Evolutionary conservation across 2,797 vertebrate genomes (phyloP), one percentile per base, ranked within the genome.

Genomic region (Euthynnus affinis): DNA sequence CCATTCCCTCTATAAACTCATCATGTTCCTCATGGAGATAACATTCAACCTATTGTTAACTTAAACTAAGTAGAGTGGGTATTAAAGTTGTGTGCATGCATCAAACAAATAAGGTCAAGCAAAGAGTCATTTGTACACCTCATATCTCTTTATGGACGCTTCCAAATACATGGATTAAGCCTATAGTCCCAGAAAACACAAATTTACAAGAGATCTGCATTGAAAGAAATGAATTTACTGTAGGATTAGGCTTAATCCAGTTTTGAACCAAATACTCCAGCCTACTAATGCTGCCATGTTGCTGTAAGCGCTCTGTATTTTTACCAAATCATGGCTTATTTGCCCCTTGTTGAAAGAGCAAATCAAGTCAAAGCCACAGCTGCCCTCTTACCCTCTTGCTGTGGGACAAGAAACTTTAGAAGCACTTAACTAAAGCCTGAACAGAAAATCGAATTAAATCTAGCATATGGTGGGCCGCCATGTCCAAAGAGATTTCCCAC

Each of bases 381-480:
- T 89, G 91, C 86, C 91, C 91, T 85, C 70, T 88, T 58, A 59
- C 80, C 81, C 89, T 74, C 71, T 84, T 65, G 60, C 80, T 76
- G 66, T 62, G 88, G 91, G 90, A 94, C 92, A 65, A 87, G 74
- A 75, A 92, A 90, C 79, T 94, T 91, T 91, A 84, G 71, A 93
- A 77, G 89, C 89, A 88, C 84, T 87, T 88, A 91, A 89, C 84
- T 78, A 88, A 89, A 93, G 85, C 87, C 82, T 49, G 37, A 82
- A 91, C 60, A 78, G 91, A 92, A 95, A 94, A 94, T 93, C 93
- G 7, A 94, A 95, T 95, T 95, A 95, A 93, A 92, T 93, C 90
- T 88, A 84, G 89, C 91, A 89, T 85, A 92, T 90, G 89, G 88
- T 91, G 87, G 88, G 87, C 81, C 42, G 44, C 87, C 88, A 91